Base-by-base conservation (phyloP, 2,113 vertebrate species). In the Ceyx cyanopectus region DNA sequence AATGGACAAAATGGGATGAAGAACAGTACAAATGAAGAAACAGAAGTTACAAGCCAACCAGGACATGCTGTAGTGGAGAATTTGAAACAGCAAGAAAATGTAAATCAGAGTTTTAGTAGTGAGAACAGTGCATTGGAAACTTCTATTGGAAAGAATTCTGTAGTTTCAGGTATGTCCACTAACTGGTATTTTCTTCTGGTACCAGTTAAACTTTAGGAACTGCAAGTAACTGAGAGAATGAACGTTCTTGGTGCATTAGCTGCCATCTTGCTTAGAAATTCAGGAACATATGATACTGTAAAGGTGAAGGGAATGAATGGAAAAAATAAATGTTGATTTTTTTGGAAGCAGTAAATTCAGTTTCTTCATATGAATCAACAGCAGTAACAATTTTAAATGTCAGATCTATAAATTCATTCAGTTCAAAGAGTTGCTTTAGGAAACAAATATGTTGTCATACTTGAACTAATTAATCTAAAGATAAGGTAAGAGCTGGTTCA, bases 91-190 rank as follows among this genome's bases (percentile, higher is more conserved):
- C 61, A 77, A 92, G 93, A 72, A 61, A 62, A 74, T 45, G 3
- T 16, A 30, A 93, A 78, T 56, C 56, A 73, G 15, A 43, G 10
- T 73, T 65, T 50, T 48, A 51, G 29, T 34, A n/a, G 9, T 13
- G 89, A 97, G 13, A 94, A 17, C 37, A 70, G 46, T 61, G 18
- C 82, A 19, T 22, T 75, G 41, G 97, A 96, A 72, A 74, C 69
- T 17, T 96, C 96, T 58, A 32, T n/a, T 61, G 82, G 45, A 62
- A 95, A 95, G 9, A 86, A 73, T 81, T 96, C 87, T 72, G 4
- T 80, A n/a, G 19, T 66, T 61, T 92, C 97, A 96, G 97, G 98
- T 98, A 97, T 37, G 78, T 93, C 21, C 26, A 13, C 18, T 48
- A 46, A 34, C 14, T 57, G 14, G 2, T 46, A 56, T 43, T 83